Evolutionary conservation across 1,140 invertebrate species (phyloP).

Genomic region (Calycopis cecrops): DNA sequence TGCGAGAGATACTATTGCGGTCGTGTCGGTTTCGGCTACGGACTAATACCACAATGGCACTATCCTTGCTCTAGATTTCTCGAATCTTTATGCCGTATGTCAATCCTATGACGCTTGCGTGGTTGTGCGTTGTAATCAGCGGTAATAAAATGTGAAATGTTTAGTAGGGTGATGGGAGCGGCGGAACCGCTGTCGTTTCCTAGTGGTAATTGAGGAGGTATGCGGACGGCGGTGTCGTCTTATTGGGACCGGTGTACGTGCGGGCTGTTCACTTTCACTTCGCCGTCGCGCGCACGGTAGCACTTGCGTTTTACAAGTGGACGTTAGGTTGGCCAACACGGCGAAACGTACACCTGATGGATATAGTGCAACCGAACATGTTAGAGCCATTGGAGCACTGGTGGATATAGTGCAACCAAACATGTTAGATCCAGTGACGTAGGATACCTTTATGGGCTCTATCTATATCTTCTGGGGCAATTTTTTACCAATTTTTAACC

Average conservation of each 20-base stretch:
- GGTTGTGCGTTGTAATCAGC: too few relatives aligned
- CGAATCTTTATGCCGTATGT: too few relatives aligned
- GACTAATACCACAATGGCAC: too few relatives aligned
- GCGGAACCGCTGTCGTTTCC: constrained; percentile 62
- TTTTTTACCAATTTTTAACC: too few relatives aligned
- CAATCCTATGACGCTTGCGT: too few relatives aligned
- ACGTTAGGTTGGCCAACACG: background rate
- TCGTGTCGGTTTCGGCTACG: too few relatives aligned
- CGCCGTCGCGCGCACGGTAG: constrained; percentile 42
- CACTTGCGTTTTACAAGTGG: constrained; percentile 41
- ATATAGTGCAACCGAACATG: constrained; percentile 7
- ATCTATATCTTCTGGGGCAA: too few relatives aligned
- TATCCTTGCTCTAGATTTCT: too few relatives aligned
- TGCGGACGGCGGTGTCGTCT: constrained; percentile 69
- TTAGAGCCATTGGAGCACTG: too few relatives aligned
- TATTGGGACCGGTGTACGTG: constrained; percentile 65
- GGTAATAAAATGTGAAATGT: constrained; percentile 24
- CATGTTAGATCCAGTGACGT: too few relatives aligned
- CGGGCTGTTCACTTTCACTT: constrained; percentile 71
- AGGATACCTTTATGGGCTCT: too few relatives aligned
- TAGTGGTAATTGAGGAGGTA: constrained; percentile 69
- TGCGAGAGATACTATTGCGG: too few relatives aligned
- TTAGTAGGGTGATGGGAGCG: constrained; percentile 36
- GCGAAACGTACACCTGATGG: constrained; percentile 23
- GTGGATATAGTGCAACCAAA: constrained; percentile 21